Evolutionary conservation across 2,888 invertebrate genomes (phyloP), one percentile per base, ranked within the genome.

Genomic region (Azorinus chamasolen): DNA sequence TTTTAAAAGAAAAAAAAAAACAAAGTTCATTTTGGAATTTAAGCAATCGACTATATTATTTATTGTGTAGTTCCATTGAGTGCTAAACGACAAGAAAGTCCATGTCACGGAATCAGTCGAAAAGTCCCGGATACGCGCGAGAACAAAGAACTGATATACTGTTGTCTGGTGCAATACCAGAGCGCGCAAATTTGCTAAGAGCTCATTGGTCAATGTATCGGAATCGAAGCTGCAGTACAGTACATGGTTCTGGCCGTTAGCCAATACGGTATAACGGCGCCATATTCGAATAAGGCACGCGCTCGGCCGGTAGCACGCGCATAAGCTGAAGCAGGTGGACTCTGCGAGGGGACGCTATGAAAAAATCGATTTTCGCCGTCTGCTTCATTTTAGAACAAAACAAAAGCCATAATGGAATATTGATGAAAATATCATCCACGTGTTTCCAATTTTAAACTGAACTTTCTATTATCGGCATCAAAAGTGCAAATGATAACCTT

Each of bases 311-410:
- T 45, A 71, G 77, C 71, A 71, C 77, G 77, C 71, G 71, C 77
- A 66, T 66, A 62, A 72, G 55, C 62, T 39, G 55, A n/a, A 46
- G 77, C 77, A 77, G 77, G 77, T 77, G 77, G 77, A 77, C 63
- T 76, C 54, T 41, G 65, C 55, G 53, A 68, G 65, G 43, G 66
- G 71, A 77, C 77, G 77, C 77, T 77, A 72, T 71, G 77, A 68
- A 46, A 72, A 71, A 72, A 71, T 73, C 70, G 68, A 71, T 71
- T 62, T 59, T 55, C 39, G 62, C 66, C 76, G 70, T 65, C 65
- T 76, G 71, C 68, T 77, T 66, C 37, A 37, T 20, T 43, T 27
- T 62, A 68, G 65, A 66, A 65, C 70, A 66, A 76, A 62, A 64
- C 51, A 70, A 61, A 54, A 55, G 43, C 24, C 27, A 55, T 46